Evolutionary conservation across 2,888 invertebrate species (phyloP).

Genomic region (Agonopterix alstromeriana): DNA sequence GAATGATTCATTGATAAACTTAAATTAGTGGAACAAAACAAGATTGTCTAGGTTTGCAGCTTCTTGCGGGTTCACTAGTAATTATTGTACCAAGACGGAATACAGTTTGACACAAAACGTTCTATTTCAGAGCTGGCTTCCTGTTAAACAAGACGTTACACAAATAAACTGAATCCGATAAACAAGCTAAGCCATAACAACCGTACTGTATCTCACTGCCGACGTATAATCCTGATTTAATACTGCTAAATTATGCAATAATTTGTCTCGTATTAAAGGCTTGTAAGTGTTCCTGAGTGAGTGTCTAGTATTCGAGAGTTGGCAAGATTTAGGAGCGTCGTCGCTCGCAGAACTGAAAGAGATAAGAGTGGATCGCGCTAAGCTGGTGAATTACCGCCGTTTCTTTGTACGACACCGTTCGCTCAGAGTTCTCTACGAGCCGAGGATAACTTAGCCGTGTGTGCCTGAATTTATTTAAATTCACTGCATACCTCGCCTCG

Average conservation of each 20-base stretch:
- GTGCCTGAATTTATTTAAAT: constrained; percentile 55
- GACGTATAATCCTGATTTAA: constrained; percentile 26
- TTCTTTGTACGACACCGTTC: constrained; percentile 43
- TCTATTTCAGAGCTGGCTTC: background rate
- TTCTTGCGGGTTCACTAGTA: no score
- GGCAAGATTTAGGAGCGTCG: constrained; percentile 54
- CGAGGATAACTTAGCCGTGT: constrained; percentile 34
- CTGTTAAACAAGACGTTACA: background rate
- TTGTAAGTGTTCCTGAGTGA: constrained; percentile 49
- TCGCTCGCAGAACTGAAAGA: constrained; percentile 49
- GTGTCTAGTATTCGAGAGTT: constrained; percentile 40
- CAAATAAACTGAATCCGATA: constrained; percentile 18
- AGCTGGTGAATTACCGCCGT: constrained; percentile 52
- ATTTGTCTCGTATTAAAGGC: constrained; percentile 55
- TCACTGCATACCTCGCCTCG: constrained; percentile 41
- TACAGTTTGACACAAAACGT: constrained; percentile 1
- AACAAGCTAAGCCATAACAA: constrained; percentile 17
- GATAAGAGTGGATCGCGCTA: constrained; percentile 54
- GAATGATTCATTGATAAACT: no score
- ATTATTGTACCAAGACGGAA: no score
- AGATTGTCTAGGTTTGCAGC: no score
- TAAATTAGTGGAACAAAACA: no score
- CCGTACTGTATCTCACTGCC: constrained; percentile 18
- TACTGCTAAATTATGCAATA: constrained; percentile 48
- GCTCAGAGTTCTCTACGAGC: constrained; percentile 20